Evolutionary conservation across 2,113 vertebrate species (phyloP), one percentile per base, ranked within the genome.

Genomic region (Bubalus kerabau): DNA sequence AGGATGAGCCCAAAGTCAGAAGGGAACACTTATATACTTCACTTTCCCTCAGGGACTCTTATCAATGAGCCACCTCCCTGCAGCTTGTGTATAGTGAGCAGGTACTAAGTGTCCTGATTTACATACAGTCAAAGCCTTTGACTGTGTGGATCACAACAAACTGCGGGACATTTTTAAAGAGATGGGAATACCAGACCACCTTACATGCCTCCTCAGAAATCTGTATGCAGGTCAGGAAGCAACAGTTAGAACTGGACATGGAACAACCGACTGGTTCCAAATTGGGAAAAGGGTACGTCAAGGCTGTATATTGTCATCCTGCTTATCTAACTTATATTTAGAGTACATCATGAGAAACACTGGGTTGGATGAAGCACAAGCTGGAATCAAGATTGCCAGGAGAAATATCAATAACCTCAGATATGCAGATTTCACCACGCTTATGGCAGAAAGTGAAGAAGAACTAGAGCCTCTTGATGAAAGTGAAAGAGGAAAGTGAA

Each of bases 61-160:
- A 15, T n/a, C 52, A 32, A 0, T 12, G 28, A 15, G 32, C 11
- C 46, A 7, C 78, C 15, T 43, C 16, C 17, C 1, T 1, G 3
- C n/a, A 52, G 9, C 24, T 30, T 36, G 11, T 21, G 14, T 28
- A 6, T 15, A 54, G 46, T 28, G 13, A 16, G 3, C 7, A 48
- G 88, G 14, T 16, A 8, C 28, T 23, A 7, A n/a, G 62, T 17
- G 7, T 32, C 62, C 16, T 67, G 15, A n/a, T 67, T 67, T 67
- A n/a, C 30, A n/a, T 19, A 67, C 16, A 67, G 32, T 19, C 32
- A n/a, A 17, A 19, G 7, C 15, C 62, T 67, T n/a, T n/a, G 40
- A 40, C 40, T 40, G 32, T 67, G 62, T n/a, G 32, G 62, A n/a
- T n/a, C 62, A 19, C 62, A 67, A n/a, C 7, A 67, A 67, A 67